Conservation (phyloP, 2,888 invertebrate genomes). For the Diplazon laetatorius region DNA sequence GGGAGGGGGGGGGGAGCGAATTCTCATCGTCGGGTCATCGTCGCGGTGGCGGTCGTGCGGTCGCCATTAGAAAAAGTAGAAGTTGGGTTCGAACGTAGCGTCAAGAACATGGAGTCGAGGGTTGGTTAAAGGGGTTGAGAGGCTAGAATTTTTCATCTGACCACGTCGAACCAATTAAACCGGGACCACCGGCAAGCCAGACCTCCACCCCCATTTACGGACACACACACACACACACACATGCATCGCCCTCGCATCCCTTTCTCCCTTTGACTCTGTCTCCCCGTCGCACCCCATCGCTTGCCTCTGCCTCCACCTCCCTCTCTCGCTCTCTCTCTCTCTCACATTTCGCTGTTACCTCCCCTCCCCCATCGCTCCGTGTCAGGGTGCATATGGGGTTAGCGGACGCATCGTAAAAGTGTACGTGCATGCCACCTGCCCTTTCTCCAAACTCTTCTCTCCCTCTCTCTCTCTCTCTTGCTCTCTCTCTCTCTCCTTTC, state of each 20-base stretch:
- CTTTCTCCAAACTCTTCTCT: conserved; percentile 33
- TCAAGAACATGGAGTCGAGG: not conserved
- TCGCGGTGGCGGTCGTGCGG: conserved; percentile 30
- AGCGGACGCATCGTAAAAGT: conserved; percentile 42
- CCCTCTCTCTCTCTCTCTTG: not conserved
- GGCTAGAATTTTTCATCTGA: conserved; percentile 81
- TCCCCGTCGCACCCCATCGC: conserved; percentile 32
- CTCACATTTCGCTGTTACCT: conserved; percentile 49
- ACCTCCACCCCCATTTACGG: conserved; percentile 34
- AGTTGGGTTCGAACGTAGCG: conserved; percentile 1
- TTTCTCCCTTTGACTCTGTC: conserved; percentile 39
- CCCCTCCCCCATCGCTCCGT: conserved; percentile 70
- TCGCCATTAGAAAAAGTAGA: conserved; percentile 28
- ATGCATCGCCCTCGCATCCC: conserved; percentile 47
- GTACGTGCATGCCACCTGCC: conserved; percentile 29
- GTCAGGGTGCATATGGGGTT: conserved; percentile 72
- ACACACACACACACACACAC: too few species aligned
- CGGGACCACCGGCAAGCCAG: conserved; percentile 73
- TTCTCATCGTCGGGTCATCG: conserved; percentile 23
- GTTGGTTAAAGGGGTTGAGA: conserved; percentile 53
- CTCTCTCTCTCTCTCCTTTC: conserved; percentile 27
- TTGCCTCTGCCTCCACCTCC: too few species aligned
- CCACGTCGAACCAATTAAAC: conserved; percentile 82
- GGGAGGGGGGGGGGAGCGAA: not conserved
- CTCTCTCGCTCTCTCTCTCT: conserved; percentile 65